A percentile compares a stretch with the other conserved stretches of the same genome.
phyloP scores from a whole-genome alignment of 2,113 vertebrate species.

The Charina bottae region DNA sequence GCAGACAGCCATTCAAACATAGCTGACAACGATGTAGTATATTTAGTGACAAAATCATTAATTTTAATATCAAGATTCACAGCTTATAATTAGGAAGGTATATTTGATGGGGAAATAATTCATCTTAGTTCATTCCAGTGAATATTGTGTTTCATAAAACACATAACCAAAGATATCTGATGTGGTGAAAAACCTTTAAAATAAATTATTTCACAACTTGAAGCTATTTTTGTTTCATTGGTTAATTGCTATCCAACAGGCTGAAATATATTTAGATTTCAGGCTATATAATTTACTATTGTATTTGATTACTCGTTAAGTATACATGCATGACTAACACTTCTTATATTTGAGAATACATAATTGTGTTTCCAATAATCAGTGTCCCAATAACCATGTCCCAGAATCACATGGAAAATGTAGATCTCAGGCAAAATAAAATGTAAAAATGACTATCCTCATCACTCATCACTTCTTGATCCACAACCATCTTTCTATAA shows the following conservation, averaged over 20 bases:
- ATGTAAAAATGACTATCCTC: background rate
- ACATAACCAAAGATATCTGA: background rate
- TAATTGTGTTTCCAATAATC: background rate
- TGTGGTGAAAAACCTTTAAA: background rate
- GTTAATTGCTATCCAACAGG: background rate
- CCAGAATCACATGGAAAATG: background rate
- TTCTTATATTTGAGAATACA: background rate
- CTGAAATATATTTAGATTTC: background rate
- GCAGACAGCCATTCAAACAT: background rate
- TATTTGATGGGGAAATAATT: background rate
- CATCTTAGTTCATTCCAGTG: background rate
- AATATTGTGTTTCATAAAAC: conserved; percentile 19
- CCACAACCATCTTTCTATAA: background rate
- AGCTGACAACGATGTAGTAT: background rate
- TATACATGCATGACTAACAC: background rate
- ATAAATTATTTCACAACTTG: background rate
- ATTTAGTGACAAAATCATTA: background rate
- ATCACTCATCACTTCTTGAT: background rate
- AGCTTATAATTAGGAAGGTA: background rate
- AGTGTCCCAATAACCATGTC: background rate
- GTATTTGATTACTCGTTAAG: background rate
- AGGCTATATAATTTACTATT: background rate
- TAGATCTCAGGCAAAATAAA: background rate
- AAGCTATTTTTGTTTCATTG: background rate
- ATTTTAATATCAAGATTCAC: conserved; percentile 3